These are phyloP conservation scores for Liodrosophila aerea DNA, from an alignment of 2,888 invertebrate genomes.

Conservation along the genomic window DNA sequence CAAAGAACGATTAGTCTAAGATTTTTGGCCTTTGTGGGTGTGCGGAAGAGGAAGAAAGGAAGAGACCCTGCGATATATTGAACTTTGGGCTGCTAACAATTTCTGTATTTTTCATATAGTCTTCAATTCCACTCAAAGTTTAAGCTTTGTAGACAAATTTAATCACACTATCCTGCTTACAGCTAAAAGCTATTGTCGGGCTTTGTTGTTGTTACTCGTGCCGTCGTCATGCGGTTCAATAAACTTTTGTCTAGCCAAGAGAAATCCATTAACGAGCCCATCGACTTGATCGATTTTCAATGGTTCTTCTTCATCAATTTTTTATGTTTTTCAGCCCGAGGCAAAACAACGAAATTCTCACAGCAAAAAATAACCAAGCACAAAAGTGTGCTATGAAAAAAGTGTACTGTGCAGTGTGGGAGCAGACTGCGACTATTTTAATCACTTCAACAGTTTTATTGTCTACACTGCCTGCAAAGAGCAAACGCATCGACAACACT, in stretches of 20 bases:
- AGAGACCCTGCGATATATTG: too few relatives aligned
- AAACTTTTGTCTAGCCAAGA: constrained; percentile 68
- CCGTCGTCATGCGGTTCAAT: constrained; percentile 53
- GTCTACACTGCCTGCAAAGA: constrained; percentile 48
- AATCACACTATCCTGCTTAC: constrained; percentile 40
- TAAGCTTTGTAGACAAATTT: constrained; percentile 40
- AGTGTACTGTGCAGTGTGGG: not conserved
- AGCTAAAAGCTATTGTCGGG: constrained; percentile 25
- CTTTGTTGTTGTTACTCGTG: not conserved
- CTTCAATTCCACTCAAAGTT: not conserved
- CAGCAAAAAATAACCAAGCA: constrained; percentile 31
- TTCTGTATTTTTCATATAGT: too few relatives aligned
- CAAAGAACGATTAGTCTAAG: constrained; percentile 74
- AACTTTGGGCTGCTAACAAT: too few relatives aligned
- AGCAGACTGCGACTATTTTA: constrained; percentile 58
- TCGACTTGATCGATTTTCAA: constrained; percentile 67
- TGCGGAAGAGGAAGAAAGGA: too few relatives aligned
- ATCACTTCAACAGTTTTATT: constrained; percentile 76
- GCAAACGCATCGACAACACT: constrained; percentile 69
- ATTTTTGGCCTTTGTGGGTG: constrained; percentile 36
- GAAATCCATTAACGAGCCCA: constrained; percentile 68
- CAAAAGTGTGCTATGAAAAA: not conserved
- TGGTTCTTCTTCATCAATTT: constrained; percentile 12
- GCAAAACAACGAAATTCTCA: constrained; percentile 33
- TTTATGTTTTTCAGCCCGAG: constrained; percentile 11